Evolutionary conservation across 2,888 invertebrate species (phyloP).

Genomic region (Patella caerulea): DNA sequence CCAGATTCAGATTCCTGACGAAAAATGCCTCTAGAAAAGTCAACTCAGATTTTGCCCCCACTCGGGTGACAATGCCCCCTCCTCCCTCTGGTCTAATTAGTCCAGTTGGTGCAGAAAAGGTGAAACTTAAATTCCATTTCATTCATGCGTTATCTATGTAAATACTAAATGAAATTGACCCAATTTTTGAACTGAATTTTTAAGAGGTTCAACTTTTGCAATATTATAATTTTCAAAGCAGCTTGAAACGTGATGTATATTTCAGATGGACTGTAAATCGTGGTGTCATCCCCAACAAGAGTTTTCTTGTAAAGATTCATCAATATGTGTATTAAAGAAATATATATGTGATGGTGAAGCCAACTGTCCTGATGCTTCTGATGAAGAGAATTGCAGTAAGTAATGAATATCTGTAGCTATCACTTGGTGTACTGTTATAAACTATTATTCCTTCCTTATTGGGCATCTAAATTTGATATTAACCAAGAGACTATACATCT

Average conservation of each 20-base stretch:
- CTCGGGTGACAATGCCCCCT: no score
- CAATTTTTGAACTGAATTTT: no score
- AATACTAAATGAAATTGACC: no score
- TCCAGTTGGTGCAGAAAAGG: neutral
- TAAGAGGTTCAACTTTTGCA: no score
- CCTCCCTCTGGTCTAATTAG: no score
- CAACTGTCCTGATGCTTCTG: conserved; percentile 85
- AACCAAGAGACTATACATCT: neutral
- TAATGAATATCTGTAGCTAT: neutral
- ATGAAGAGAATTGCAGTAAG: conserved; percentile 83
- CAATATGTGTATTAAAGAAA: conserved; percentile 33
- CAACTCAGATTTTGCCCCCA: no score
- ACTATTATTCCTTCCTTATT: neutral
- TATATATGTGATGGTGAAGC: conserved; percentile 81
- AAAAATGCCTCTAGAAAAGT: no score
- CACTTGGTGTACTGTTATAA: neutral
- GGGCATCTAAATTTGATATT: neutral
- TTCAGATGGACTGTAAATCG: conserved; percentile 48
- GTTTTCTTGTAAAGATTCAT: conserved; percentile 49
- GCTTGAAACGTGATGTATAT: neutral
- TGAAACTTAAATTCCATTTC: no score
- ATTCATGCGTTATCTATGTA: no score
- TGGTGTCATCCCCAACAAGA: conserved; percentile 57
- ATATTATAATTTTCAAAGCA: no score
- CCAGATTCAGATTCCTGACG: no score